A percentile compares a stretch with the other conserved stretches of the same genome.
phyloP scores from a whole-genome alignment of 2,888 invertebrate genomes.

The Hirtodrosophila histrioides region DNA sequence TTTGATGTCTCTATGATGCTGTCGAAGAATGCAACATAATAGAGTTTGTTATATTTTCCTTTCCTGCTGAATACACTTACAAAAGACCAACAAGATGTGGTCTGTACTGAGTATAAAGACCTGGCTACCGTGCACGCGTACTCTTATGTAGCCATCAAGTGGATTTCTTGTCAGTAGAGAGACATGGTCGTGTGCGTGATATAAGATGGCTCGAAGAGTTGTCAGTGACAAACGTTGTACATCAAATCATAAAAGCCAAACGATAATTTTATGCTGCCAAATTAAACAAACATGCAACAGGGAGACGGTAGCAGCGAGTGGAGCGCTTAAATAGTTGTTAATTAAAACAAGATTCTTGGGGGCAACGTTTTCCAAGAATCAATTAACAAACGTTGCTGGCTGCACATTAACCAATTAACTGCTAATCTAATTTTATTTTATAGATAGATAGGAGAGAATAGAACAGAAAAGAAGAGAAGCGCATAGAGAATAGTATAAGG shows the following conservation, averaged over 20 bases:
- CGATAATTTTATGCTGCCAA: conserved; percentile 73
- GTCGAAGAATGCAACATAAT: no score
- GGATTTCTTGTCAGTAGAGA: not conserved
- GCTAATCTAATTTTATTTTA: conserved; percentile 80
- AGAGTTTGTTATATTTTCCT: no score
- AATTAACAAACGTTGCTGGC: conserved; percentile 80
- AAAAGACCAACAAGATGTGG: no score
- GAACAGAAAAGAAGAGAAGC: conserved; percentile 3
- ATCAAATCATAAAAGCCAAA: conserved; percentile 53
- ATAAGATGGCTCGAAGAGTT: conserved; percentile 10
- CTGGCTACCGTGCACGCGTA: conserved; percentile 53
- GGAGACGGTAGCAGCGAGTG: conserved; percentile 27
- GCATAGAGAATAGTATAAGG: conserved; percentile 28
- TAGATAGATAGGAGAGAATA: conserved; percentile 61
- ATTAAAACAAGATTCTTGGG: conserved; percentile 69
- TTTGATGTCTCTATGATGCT: no score
- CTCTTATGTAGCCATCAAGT: conserved; percentile 6
- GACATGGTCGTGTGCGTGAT: conserved; percentile 22
- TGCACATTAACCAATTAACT: conserved; percentile 81
- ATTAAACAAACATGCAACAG: conserved; percentile 59
- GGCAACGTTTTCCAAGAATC: conserved; percentile 65
- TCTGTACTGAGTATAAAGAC: conserved; percentile 7
- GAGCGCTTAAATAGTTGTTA: conserved; percentile 71
- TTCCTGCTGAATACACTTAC: no score
- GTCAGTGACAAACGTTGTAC: conserved; percentile 46